phyloP scores from a whole-genome alignment of 2,797 vertebrate genomes.

The Spinus olivaceus region DNA sequence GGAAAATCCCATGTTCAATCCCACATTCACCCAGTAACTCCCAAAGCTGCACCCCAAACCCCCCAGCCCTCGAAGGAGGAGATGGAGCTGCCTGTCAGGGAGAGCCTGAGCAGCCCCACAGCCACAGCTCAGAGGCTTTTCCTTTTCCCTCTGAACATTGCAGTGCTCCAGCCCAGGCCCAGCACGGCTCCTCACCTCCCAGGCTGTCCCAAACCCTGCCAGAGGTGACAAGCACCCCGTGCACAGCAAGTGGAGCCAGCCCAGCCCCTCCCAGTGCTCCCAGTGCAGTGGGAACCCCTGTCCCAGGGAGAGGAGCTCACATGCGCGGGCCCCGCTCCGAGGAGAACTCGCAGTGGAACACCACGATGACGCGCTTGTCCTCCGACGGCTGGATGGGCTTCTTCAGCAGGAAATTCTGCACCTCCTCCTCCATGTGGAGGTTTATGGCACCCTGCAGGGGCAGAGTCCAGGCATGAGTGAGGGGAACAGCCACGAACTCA shows the following conservation, averaged over 20 bases:
- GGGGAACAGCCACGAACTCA: neutral
- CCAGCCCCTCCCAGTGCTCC: rapidly evolving
- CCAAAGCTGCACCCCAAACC: neutral
- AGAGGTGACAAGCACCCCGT: rapidly evolving
- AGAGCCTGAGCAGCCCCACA: neutral
- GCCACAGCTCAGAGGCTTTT: neutral
- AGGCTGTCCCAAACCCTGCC: neutral
- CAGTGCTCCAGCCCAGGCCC: neutral
- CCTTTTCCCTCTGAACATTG: too few species aligned
- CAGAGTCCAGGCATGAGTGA: rapidly evolving
- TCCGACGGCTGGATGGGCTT: slow-evolving; percentile 77
- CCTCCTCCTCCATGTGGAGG: slow-evolving; percentile 92
- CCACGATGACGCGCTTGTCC: slow-evolving; percentile 84
- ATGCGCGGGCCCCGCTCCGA: slow-evolving; percentile 93
- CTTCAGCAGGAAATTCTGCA: slow-evolving; percentile 83
- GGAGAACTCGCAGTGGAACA: slow-evolving; percentile 98
- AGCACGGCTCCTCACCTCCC: rapidly evolving
- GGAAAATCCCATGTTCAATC: rapidly evolving
- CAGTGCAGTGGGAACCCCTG: rapidly evolving
- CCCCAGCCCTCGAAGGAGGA: rapidly evolving
- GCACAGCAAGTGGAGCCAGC: neutral
- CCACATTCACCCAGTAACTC: rapidly evolving
- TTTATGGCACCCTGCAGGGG: slow-evolving; percentile 86
- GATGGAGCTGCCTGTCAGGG: neutral
- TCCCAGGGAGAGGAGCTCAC: slow-evolving; percentile 54